Percentiles rank a stretch among this genome's conserved stretches.
Evolutionary conservation across 1,140 invertebrate species (phyloP).

Genomic region (Brachionus rubens): DNA sequence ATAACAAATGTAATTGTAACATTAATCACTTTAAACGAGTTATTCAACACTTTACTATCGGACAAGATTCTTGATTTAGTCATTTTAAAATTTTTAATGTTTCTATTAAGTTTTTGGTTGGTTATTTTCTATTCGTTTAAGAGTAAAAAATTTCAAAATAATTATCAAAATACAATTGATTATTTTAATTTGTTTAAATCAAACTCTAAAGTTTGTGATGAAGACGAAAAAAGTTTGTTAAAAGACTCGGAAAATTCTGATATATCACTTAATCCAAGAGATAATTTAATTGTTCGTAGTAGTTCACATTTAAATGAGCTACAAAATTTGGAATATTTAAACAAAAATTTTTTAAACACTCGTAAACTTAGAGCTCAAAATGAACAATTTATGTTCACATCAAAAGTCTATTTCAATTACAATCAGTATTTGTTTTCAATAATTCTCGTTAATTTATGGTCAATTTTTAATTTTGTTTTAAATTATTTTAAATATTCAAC

Average conservation of each 20-base stretch:
- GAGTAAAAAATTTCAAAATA: too few relatives aligned
- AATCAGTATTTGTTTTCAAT: not conserved
- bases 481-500: too few relatives aligned
- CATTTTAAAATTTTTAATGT: too few relatives aligned
- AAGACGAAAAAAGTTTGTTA: not conserved
- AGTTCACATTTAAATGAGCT: not conserved
- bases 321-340: not conserved
- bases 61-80: too few relatives aligned
- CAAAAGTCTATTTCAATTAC: not conserved
- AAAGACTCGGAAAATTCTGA: conserved; percentile 18
- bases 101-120: too few relatives aligned
- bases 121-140: too few relatives aligned
- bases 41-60: too few relatives aligned
- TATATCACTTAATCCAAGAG: conserved; percentile 6
- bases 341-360: not conserved
- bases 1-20: not conserved
- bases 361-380: not conserved
- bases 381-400: not conserved
- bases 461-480: not conserved
- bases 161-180: too few relatives aligned
- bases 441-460: not conserved
- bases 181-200: not conserved
- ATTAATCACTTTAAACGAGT: not conserved
- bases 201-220: not conserved
- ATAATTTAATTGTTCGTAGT: conserved; percentile 22